These are phyloP conservation scores for Peromyscus melanophrys DNA, from an alignment of 2,797 vertebrate species.

Conservation along the genomic window DNA sequence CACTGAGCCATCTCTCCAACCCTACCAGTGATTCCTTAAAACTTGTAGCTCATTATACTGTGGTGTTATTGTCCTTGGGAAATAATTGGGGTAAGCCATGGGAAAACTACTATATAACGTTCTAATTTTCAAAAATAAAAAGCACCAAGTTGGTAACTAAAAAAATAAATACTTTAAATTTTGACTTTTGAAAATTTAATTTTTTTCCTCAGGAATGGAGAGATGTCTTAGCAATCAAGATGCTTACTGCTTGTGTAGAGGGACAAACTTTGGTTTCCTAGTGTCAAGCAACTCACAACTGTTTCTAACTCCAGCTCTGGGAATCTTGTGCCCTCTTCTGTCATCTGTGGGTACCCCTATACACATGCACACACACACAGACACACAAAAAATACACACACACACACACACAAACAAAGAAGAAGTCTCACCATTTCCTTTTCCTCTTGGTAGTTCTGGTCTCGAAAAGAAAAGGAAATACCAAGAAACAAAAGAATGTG, in stretches of 20 bases:
- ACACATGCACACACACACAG: no score
- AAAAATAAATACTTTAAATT: constrained; percentile 53
- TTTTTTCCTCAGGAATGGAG: background rate
- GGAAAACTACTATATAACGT: background rate
- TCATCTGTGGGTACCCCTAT: background rate
- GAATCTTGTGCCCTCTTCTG: background rate
- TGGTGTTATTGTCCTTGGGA: background rate
- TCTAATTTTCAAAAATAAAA: constrained; percentile 58
- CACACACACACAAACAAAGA: background rate
- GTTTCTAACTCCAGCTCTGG: background rate
- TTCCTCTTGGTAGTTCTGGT: constrained; percentile 50
- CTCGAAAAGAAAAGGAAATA: constrained; percentile 36
- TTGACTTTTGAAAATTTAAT: constrained; percentile 41
- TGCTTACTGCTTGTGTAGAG: background rate
- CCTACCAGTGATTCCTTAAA: background rate
- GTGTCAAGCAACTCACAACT: background rate
- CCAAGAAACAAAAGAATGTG: background rate
- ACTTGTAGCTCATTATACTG: background rate
- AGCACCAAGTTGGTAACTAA: constrained; percentile 12
- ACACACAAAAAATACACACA: no score
- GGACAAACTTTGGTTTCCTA: background rate
- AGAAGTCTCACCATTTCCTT: background rate
- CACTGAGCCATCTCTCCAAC: background rate
- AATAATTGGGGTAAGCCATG: background rate
- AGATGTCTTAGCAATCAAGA: background rate